Conservation (phyloP, 2,113 vertebrate species). For the Vimba vimba region DNA sequence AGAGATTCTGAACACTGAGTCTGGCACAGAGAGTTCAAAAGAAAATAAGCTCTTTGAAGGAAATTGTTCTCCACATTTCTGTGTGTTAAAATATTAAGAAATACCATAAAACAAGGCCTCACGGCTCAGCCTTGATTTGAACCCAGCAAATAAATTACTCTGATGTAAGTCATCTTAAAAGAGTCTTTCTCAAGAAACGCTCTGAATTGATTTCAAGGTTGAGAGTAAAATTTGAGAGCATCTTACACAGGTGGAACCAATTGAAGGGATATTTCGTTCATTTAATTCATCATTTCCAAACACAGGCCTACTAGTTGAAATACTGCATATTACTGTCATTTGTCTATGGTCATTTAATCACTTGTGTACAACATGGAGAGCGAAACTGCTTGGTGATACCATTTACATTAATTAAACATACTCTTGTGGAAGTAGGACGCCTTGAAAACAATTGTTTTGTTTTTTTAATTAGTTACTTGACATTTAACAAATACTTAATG, state of each 20-base stretch:
- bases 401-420: slow-evolving; percentile 1
- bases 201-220: slow-evolving; percentile 13
- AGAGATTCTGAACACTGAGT: slow-evolving; percentile 11
- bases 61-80: neutral
- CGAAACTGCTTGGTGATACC: neutral
- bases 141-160: slow-evolving; percentile 10
- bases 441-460: neutral
- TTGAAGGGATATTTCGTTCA: neutral
- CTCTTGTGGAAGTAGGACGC: neutral
- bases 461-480: slow-evolving; percentile 15
- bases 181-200: slow-evolving; percentile 1
- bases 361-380: neutral
- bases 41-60: slow-evolving; percentile 30
- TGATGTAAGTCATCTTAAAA: neutral
- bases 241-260: slow-evolving; percentile 1
- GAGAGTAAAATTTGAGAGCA: neutral
- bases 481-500: slow-evolving; percentile 29
- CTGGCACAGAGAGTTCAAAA: slow-evolving; percentile 5
- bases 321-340: neutral
- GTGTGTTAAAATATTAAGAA: neutral
- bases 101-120: slow-evolving; percentile 27
- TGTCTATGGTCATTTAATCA: neutral
- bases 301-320: neutral
- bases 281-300: neutral
- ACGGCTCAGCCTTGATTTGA: neutral